A percentile compares a stretch with the other conserved stretches of the same genome.
Conservation (phyloP, 2,797 vertebrate species). For the Schizothorax lantsangensis region DNA sequence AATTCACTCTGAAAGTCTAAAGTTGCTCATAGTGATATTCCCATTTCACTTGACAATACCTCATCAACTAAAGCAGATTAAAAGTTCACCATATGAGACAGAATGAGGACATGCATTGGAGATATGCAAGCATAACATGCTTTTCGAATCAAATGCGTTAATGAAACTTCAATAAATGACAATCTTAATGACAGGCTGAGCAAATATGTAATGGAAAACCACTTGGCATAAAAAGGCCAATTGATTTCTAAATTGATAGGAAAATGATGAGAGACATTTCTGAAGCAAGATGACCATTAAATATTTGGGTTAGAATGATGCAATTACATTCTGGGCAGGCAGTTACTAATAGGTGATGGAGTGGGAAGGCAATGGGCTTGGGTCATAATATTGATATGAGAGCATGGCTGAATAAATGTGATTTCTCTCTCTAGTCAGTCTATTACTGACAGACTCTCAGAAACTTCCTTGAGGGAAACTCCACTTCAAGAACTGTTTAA, state of each 20-base stretch:
- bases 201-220: neutral
- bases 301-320: constrained; percentile 5
- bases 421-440: neutral
- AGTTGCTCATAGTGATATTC: neutral
- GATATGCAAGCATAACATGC: constrained; percentile 9
- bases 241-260: too few relatives aligned
- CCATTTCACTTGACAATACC: constrained; percentile 10
- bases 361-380: constrained; percentile 9
- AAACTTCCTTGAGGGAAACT: constrained; percentile 7
- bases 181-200: neutral
- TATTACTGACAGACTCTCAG: neutral
- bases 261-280: neutral
- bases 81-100: constrained; percentile 62
- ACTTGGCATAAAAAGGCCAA: neutral
- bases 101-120: constrained; percentile 68
- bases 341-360: constrained; percentile 17
- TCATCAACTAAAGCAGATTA: constrained; percentile 37
- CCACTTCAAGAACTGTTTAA: neutral
- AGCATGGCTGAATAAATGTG: constrained; percentile 15
- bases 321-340: constrained; percentile 26
- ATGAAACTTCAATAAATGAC: constrained; percentile 45
- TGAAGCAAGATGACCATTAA: constrained; percentile 1
- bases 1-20: neutral
- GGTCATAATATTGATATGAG: constrained; percentile 4
- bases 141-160: constrained; percentile 8